Evolutionary conservation across 2,113 vertebrate genomes (phyloP).

Genomic region (Arizona elegans): DNA sequence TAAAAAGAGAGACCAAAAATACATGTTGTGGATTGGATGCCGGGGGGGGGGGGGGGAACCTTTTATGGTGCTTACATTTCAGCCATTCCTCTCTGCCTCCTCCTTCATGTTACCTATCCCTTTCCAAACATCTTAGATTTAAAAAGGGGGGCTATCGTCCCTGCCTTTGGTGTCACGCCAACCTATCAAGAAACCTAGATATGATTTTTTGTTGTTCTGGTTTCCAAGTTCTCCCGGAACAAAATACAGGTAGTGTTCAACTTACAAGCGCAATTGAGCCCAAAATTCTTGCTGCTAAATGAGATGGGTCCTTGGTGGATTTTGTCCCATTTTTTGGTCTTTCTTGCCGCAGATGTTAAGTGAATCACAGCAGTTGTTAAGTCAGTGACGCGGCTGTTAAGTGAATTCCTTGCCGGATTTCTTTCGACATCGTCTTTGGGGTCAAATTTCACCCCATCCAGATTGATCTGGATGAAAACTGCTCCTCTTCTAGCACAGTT

Average conservation of each 20-base stretch:
- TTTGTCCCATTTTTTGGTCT: too few species aligned
- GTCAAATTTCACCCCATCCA: background rate
- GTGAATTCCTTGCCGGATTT: background rate
- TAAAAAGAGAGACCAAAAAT: conserved; percentile 13
- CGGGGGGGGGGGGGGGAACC: background rate
- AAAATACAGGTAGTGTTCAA: background rate
- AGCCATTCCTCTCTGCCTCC: conserved; percentile 32
- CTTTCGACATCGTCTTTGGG: background rate
- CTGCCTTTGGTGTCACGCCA: conserved; percentile 25
- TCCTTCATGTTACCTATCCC: conserved; percentile 15
- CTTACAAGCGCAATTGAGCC: too few species aligned
- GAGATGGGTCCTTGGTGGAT: too few species aligned
- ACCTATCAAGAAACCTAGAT: conserved; percentile 29
- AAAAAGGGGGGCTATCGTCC: conserved; percentile 36
- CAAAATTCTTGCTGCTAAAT: too few species aligned
- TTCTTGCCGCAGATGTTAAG: too few species aligned
- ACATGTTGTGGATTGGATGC: conserved; percentile 2
- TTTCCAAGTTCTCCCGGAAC: conserved; percentile 45
- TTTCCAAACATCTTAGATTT: conserved; percentile 22
- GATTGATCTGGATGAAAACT: too few species aligned
- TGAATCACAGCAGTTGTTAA: too few species aligned
- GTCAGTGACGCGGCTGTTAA: too few species aligned
- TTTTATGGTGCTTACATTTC: conserved; percentile 21
- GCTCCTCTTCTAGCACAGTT: too few species aligned
- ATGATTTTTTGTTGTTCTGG: background rate